Evolutionary conservation across 37 sponge, comb jelly and placozoan species (phyloP).

Genomic region (Aplysina aerophoba): DNA sequence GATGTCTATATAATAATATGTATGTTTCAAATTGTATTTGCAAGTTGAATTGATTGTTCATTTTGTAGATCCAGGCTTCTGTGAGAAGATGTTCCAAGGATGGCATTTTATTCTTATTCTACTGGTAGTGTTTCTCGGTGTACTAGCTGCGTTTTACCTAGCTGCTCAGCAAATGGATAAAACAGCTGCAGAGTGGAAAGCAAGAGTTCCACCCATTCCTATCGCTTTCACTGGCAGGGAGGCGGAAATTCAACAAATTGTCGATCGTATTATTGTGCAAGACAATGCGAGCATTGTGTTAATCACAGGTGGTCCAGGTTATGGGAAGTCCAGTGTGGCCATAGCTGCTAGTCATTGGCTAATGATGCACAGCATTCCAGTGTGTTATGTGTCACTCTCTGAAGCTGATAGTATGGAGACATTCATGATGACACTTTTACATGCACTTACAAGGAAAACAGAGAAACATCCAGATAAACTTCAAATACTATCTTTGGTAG

Average conservation of each 20-base stretch:
- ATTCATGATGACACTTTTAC: neutral
- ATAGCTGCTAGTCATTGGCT: neutral
- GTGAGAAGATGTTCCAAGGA: neutral
- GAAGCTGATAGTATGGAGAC: neutral
- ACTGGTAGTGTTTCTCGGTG: neutral
- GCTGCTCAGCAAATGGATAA: no score
- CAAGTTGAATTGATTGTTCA: no score
- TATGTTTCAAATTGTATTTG: no score
- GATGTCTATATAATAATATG: no score
- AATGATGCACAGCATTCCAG: neutral
- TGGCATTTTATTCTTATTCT: neutral
- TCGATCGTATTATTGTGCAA: neutral
- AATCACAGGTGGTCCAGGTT: constrained; percentile 16
- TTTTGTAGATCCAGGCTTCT: neutral
- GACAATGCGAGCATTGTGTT: neutral
- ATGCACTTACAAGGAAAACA: neutral
- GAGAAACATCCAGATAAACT: neutral
- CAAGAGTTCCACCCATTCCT: neutral
- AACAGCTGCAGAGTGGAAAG: no score
- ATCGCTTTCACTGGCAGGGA: neutral
- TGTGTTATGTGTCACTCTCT: neutral
- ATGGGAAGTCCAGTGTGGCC: constrained; percentile 8
- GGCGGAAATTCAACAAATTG: neutral
- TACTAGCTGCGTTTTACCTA: neutral
- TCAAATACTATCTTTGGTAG: neutral